Base-by-base conservation (phyloP, 2,113 vertebrate genomes). In the Semnornis frantzii region DNA sequence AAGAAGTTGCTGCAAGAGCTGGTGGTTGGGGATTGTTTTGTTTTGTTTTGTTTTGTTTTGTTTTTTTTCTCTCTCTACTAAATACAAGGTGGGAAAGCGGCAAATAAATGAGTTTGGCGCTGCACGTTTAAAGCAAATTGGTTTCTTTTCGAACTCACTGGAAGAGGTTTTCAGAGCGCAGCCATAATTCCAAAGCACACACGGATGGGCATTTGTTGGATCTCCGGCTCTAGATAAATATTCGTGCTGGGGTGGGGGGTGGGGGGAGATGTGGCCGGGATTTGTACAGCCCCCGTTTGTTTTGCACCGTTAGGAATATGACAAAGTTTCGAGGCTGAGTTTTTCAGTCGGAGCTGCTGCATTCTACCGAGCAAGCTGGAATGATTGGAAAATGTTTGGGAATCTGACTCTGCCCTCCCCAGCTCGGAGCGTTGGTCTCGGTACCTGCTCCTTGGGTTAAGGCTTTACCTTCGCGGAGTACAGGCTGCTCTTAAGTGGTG, bases 161-260 rank as follows among this genome's bases (percentile, higher is more conserved):
- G 27, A 16, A 37, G 33, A 3, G 9, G 9, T 23, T 50, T 8
- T 75, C 63, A 9, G 34, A 31, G 44, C 0, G 18, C 37, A 3
- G 3, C 14, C 0, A 3, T 1, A 19, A 9, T 3, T 7, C 12
- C 57, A 0, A 52, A 12, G 57, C 20, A 0, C n/a, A 2, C 75
- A 1, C 15, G 31, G 65, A 2, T 4, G 57, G 48, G 68, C 16
- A 6, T 5, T 31, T 33, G 63, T 3, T 15, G 68, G 31, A 33
- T 12, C 3, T 23, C n/a, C 2, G 42, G 48, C 15, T 74, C 30
- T 6, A 9, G 71, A 86, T 15, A 64, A 52, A 66, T 0, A n/a
- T 10, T 17, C 4, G 48, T 8, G 74, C 54, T 12, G 87, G n/a
- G n/a, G n/a, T n/a, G n/a, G n/a, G n/a, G n/a, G n/a, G n/a, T n/a